phyloP scores from a whole-genome alignment of 2,888 invertebrate species.

The Ctena decussata region DNA sequence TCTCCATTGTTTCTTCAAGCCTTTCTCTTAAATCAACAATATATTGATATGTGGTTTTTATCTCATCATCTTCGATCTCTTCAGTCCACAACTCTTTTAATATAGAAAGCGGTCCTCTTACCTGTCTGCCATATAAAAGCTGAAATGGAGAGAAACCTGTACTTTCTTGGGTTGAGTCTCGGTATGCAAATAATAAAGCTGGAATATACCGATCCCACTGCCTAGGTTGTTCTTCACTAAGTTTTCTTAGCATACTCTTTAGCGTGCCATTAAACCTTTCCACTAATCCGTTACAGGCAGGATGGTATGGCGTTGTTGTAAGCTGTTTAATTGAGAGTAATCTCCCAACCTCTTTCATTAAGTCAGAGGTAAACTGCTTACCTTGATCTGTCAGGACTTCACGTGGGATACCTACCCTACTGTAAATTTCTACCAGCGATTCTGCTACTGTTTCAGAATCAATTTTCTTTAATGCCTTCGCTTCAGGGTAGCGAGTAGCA shows the following conservation, averaged over 20 bases:
- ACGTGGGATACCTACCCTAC: conserved; percentile 54
- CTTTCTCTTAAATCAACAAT: conserved; percentile 50
- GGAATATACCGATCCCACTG: conserved; percentile 62
- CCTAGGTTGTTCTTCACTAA: conserved; percentile 50
- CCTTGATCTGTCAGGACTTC: conserved; percentile 59
- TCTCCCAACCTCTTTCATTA: conserved; percentile 49
- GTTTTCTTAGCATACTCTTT: conserved; percentile 41
- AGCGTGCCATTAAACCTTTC: conserved; percentile 66
- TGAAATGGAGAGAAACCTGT: conserved; percentile 60
- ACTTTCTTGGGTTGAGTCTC: conserved; percentile 62
- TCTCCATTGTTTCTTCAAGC: conserved; percentile 48
- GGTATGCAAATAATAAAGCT: conserved; percentile 65
- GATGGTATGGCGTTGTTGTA: conserved; percentile 20
- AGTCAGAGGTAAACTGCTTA: conserved; percentile 57
- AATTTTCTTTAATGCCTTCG: conserved; percentile 34
- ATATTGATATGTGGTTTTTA: conserved; percentile 59
- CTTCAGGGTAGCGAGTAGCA: conserved; percentile 48
- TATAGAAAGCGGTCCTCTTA: conserved; percentile 47
- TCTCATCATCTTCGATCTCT: conserved; percentile 1
- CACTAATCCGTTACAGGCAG: conserved; percentile 50
- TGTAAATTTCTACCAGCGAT: conserved; percentile 49
- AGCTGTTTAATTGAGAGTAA: conserved; percentile 46
- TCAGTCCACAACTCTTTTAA: conserved; percentile 57
- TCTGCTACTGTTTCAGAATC: conserved; percentile 56
- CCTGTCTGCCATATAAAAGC: conserved; percentile 59